phyloP scores from a whole-genome alignment of 35 echinoderm and acorn worm genomes.

The Eucidaris tribuloides region DNA sequence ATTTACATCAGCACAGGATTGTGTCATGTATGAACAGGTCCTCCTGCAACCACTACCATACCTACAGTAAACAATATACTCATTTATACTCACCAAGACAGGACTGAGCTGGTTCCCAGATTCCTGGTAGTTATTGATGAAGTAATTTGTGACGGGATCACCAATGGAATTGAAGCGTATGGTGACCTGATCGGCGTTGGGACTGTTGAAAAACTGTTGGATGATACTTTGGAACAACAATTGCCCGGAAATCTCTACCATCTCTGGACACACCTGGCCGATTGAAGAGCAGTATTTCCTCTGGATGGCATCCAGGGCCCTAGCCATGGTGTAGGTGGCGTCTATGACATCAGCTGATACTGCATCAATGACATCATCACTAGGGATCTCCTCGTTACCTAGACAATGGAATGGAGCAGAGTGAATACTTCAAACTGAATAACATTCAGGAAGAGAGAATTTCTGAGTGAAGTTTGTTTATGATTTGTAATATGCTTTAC shows the following conservation, averaged over 20 bases:
- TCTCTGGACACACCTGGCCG: slow-evolving; percentile 38
- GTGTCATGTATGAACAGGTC: no score
- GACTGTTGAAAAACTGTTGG: slow-evolving; percentile 35
- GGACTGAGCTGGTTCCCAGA: no score
- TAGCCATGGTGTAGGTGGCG: slow-evolving; percentile 59
- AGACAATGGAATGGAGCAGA: no score
- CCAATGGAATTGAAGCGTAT: slow-evolving; percentile 54
- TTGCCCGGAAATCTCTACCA: slow-evolving; percentile 35
- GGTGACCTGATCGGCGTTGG: slow-evolving; percentile 17
- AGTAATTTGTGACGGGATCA: slow-evolving; percentile 40
- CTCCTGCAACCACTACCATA: no score
- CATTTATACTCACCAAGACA: no score
- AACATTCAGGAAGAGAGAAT: no score
- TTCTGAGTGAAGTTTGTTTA: no score
- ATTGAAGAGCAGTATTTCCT: neutral
- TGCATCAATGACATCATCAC: slow-evolving; percentile 35
- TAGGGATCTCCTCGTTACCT: slow-evolving; percentile 38
- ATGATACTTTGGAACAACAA: slow-evolving; percentile 41
- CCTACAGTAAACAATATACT: no score
- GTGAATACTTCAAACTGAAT: neutral
- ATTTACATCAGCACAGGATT: no score
- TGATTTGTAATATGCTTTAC: no score
- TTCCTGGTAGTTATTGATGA: slow-evolving; percentile 66
- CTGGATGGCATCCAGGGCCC: slow-evolving; percentile 48
- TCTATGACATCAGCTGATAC: slow-evolving; percentile 69